A percentile compares a stretch with the other conserved stretches of the same genome.
Evolutionary conservation across 2,888 invertebrate genomes (phyloP).

Genomic region (Drosophila antonietae): DNA sequence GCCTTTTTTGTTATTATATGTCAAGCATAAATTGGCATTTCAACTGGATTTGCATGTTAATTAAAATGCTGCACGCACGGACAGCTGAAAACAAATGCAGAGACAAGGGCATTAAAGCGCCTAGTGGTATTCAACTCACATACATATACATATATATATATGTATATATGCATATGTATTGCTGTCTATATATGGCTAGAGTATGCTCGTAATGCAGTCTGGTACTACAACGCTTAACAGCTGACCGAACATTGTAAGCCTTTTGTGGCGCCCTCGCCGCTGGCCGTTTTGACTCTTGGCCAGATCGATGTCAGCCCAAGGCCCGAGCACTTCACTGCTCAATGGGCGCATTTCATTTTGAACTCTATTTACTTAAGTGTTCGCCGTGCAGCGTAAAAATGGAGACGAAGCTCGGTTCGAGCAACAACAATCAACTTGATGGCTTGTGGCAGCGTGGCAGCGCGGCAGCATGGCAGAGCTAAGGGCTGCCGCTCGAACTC

Average conservation of each 20-base stretch:
- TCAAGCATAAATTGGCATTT: conserved; percentile 79
- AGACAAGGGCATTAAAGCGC: conserved; percentile 67
- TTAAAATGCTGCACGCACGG: conserved; percentile 75
- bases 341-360: conserved; percentile 74
- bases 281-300: conserved; percentile 17
- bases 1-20: conserved; percentile 66
- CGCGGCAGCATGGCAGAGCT: conserved; percentile 11
- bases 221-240: conserved; percentile 54
- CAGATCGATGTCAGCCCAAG: conserved; percentile 74
- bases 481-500: conserved; percentile 31
- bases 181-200: conserved; percentile 8
- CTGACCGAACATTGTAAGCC: conserved; percentile 69
- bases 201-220: conserved; percentile 44
- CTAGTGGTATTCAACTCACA: conserved; percentile 17
- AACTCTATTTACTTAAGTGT: conserved; percentile 79
- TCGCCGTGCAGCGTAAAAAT: conserved; percentile 60
- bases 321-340: conserved; percentile 60
- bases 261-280: conserved; percentile 36
- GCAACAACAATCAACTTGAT: conserved; percentile 65
- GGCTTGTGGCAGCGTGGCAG: conserved; percentile 30
- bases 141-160: not conserved
- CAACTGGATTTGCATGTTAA: conserved; percentile 80
- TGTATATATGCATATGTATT: too few species aligned
- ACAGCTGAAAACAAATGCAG: conserved; percentile 73
- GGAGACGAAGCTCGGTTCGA: conserved; percentile 50